Percentiles rank a stretch among this genome's conserved stretches.
These are phyloP conservation scores for Epizoanthus stellaris DNA, from an alignment of 92 coral and sea anemone species.

Conservation along the genomic window DNA sequence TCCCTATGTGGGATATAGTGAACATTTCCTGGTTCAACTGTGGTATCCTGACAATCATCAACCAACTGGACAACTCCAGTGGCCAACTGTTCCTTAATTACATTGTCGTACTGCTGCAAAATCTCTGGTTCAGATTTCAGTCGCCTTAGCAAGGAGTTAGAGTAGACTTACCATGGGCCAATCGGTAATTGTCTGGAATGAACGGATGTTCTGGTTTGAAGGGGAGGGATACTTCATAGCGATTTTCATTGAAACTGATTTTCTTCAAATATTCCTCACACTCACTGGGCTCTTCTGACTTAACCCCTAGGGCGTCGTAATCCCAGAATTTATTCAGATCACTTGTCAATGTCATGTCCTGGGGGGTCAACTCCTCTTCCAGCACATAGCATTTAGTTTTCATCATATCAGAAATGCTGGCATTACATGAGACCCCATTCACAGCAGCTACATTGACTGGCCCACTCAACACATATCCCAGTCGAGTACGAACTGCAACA, in stretches of 20 bases:
- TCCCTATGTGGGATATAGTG: conserved; percentile 55
- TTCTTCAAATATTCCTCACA: conserved; percentile 26
- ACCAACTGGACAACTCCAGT: conserved; percentile 37
- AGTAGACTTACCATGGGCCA: conserved; percentile 44
- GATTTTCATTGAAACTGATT: conserved; percentile 32
- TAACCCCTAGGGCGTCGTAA: conserved; percentile 41
- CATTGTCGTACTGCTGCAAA: conserved; percentile 10
- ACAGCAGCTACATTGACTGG: conserved; percentile 15
- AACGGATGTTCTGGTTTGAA: conserved; percentile 51
- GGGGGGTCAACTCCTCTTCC: conserved; percentile 22
- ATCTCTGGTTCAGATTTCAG: conserved; percentile 5
- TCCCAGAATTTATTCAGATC: conserved; percentile 43
- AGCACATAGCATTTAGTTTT: conserved; percentile 29
- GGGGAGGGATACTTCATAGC: conserved; percentile 52
- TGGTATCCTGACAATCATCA: conserved; percentile 13
- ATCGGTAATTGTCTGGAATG: conserved; percentile 34
- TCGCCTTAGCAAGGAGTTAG: conserved; percentile 24
- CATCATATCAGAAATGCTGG: conserved; percentile 33
- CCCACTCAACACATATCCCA: conserved; percentile 46
- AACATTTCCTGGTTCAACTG: conserved; percentile 23
- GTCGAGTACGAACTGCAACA: conserved; percentile 38
- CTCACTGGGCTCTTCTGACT: conserved; percentile 12
- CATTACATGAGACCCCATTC: not conserved
- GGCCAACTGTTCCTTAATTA: conserved; percentile 45
- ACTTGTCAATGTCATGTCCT: conserved; percentile 13